A percentile compares a stretch with the other conserved stretches of the same genome.
Evolutionary conservation across 53 echinoderm and acorn worm genomes (phyloP).

Genomic region (Hippasteria phrygiana): DNA sequence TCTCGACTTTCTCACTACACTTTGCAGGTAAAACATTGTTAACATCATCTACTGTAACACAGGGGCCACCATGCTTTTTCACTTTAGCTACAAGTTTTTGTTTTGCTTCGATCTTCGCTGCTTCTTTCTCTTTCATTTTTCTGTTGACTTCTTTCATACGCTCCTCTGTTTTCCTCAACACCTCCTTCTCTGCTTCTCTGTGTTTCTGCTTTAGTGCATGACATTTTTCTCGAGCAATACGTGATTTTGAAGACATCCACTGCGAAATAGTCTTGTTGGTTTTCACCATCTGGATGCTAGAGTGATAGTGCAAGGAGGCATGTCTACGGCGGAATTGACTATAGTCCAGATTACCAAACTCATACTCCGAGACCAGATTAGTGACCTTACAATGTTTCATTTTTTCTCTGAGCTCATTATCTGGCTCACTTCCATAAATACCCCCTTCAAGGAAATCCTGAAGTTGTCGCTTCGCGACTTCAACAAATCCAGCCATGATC

Average conservation of each 20-base stretch:
- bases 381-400: slow-evolving; percentile 70
- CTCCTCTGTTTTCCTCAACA: slow-evolving; percentile 24
- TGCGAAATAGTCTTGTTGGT: slow-evolving; percentile 24
- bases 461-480: slow-evolving; percentile 55
- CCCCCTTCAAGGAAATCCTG: slow-evolving; percentile 61
- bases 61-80: slow-evolving; percentile 49
- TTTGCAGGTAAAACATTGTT: not conserved
- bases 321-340: slow-evolving; percentile 57
- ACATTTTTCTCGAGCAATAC: slow-evolving; percentile 8
- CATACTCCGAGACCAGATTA: slow-evolving; percentile 61
- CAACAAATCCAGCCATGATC: slow-evolving; percentile 55
- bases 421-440: slow-evolving; percentile 43
- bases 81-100: slow-evolving; percentile 20
- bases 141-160: slow-evolving; percentile 38
- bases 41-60: slow-evolving; percentile 14
- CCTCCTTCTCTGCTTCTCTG: slow-evolving; percentile 35
- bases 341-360: slow-evolving; percentile 67
- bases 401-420: slow-evolving; percentile 16
- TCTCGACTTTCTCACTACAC: not conserved
- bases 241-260: slow-evolving; percentile 10
- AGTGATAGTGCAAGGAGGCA: slow-evolving; percentile 54
- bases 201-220: not conserved
- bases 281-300: slow-evolving; percentile 38
- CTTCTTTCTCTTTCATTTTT: slow-evolving; percentile 42
- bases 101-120: slow-evolving; percentile 1